Evolutionary conservation across 2,888 invertebrate genomes (phyloP), one percentile per base, ranked within the genome.

Genomic region (Luperina testacea): DNA sequence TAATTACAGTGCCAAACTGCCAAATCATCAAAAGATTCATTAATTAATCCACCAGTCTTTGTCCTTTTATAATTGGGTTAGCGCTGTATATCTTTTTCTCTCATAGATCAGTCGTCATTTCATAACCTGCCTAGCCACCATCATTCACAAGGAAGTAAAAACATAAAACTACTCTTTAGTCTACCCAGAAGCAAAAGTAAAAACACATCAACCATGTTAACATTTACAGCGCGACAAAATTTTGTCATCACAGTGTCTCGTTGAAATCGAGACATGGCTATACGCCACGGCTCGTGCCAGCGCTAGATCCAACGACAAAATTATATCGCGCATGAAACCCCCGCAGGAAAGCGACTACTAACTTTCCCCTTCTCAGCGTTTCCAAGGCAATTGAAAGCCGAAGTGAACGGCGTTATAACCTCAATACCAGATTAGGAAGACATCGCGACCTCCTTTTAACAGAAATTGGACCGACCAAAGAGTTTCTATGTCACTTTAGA

Each of bases 401-500:
- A 78, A 86, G 84, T 74, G 85, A 82, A 68, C 51, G 82, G 76
- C 67, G 15, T n/a, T 72, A 11, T 77, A 72, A 83, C 83, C 89
- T 83, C 83, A 79, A 83, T 82, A 69, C 67, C 8, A 61, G 53
- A n/a, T 65, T 48, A 57, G 48, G 61, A 75, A 79, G 80, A 80
- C 77, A 81, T 81, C 72, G 71, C 67, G 79, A 87, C 86, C 87
- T 88, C 81, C 77, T 84, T 86, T 77, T 24, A 13, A 11, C 6
- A n/a, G 13, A 48, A 77, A 82, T 67, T 82, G 63, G 65, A 83
- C 17, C 68, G 7, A 57, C 72, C 51, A 53, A 59, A 63, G 53
- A 71, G 77, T 71, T 77, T 81, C 75, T 82, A 68, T 71, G 59
- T n/a, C 79, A 81, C 86, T 87, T 87, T 87, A 88, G 42, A 81